Evolutionary conservation across 1,140 invertebrate species (phyloP), one percentile per base, ranked within the genome.

Genomic region (Dryas iulia): DNA sequence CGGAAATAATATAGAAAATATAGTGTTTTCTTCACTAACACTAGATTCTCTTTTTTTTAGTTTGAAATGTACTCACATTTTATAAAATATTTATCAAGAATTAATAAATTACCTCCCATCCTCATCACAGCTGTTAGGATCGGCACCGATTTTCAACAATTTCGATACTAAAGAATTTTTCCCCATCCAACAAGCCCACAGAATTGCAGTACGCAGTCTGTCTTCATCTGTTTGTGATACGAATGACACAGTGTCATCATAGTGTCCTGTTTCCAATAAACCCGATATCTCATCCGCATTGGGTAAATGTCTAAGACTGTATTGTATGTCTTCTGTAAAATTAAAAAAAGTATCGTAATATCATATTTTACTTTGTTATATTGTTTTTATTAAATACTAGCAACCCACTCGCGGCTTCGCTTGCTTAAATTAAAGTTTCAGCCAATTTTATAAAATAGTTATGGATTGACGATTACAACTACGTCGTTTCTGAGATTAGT

Each of bases 111-210:
- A 94, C 93, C 93, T 92, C 71, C 93, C 93, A 65, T 77, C 73
- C 30, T 83, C 80, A 74, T 94, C 94, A 47, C 73, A 73, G 18
- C 77, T 79, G 54, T 92, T 84, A 30, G 92, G 79, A 71, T 91
- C 80, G 3, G 88, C 82, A 21, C 89, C 92, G 10, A 82, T 63
- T 33, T 87, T 82, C 30, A 94, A 66, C n/a, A 94, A 66, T 54
- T 76, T 78, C 14, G 84, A 71, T 18, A 94, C 59, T 24, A 92
- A 66, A 30, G 82, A 77, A 14, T 79, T 82, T 39, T 92, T 90
- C 4, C 92, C 93, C 12, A 92, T 74, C 93, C 94, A 94, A 47
- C 91, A 86, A 5, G 93, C 90, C 77, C 93, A 87, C 5, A 94
- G 73, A 0, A 78, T 79, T 1, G 84, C 81, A 66, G 81, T 79